Conservation (phyloP, 64 coral and sea anemone species). For the Porites australiensis region DNA sequence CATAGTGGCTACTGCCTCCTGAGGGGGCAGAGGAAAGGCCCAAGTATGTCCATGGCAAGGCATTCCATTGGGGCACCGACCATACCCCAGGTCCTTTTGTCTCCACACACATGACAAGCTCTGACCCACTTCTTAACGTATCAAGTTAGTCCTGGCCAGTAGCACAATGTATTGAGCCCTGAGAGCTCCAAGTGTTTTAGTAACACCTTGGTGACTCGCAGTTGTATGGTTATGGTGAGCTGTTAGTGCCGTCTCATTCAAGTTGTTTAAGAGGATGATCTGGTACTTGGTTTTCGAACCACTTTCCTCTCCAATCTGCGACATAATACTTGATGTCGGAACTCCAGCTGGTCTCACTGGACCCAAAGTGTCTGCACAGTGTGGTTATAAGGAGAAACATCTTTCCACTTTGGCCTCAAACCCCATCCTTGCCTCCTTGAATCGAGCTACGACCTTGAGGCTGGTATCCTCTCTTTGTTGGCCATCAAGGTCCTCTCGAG, state of each 20-base stretch:
- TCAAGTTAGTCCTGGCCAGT: conserved; percentile 47
- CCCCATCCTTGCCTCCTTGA: not conserved
- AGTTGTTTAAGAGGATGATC: conserved; percentile 36
- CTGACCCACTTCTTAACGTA: conserved; percentile 43
- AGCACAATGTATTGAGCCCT: conserved; percentile 11
- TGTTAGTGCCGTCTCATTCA: conserved; percentile 24
- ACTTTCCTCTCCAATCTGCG: conserved; percentile 40
- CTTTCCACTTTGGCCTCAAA: not conserved
- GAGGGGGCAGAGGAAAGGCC: conserved; percentile 50
- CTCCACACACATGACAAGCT: conserved; percentile 59
- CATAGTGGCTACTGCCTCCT: too few species aligned
- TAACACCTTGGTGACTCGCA: conserved; percentile 42
- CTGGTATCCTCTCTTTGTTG: not conserved
- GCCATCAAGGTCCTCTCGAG: not conserved
- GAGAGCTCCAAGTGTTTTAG: conserved; percentile 45
- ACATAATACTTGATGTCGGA: not conserved
- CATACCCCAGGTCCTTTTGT: conserved; percentile 41
- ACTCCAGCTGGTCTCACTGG: not conserved
- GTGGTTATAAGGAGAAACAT: not conserved
- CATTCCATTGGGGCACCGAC: conserved; percentile 68
- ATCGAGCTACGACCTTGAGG: not conserved
- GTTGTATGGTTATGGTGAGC: conserved; percentile 59
- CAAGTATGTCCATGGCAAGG: conserved; percentile 72
- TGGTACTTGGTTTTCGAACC: not conserved
- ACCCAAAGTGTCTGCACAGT: not conserved